Evolutionary conservation across 1,140 invertebrate genomes (phyloP), one percentile per base, ranked within the genome.

Genomic region (Nephila pilipes): DNA sequence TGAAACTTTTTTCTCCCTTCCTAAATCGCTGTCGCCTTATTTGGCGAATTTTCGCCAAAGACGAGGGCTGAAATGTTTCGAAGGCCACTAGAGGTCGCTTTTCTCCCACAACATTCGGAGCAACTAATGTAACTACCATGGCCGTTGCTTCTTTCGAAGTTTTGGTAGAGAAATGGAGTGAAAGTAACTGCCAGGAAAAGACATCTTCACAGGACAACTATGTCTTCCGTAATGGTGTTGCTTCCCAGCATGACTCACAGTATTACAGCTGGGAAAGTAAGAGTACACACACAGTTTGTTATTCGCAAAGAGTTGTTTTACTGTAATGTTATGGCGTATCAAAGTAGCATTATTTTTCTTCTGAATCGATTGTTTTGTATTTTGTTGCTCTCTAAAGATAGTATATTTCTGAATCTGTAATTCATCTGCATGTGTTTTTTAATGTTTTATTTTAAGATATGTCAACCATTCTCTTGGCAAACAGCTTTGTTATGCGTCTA

Each of bases 171-270:
- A 75, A 75, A 75, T 75, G 69, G 14, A 36, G 16, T 32, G 69
- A 75, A 75, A 75, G 69, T 29, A 32, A 32, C 36, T 32, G 16
- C 14, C 25, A 18, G 69, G 69, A 6, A 18, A 75, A 75, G 14
- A 75, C 14, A 75, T 18, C 69, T 75, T 36, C 32, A 75, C 69
- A 75, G 29, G 69, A 75, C 6, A 75, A 87, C 20, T 25, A 93
- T 93, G 91, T 93, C 58, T 29, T 60, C 91, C 55, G 83, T 57
- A 3, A 55, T 93, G 32, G 91, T 87, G 18, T 93, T 87, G 46
- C 63, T 87, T 93, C 65, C 65, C 81, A 46, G 83, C 85, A 75
- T 75, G n/a, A 55, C 83, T 57, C 54, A 63, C 10, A 5, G 18
- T 36, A n/a, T 20, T 18, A 60, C 65, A 58, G 46, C 54, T 25